A percentile compares a stretch with the other conserved stretches of the same genome.
These are phyloP conservation scores for Salvelinus alpinus DNA, from an alignment of 2,113 vertebrate species.

Conservation along the genomic window DNA sequence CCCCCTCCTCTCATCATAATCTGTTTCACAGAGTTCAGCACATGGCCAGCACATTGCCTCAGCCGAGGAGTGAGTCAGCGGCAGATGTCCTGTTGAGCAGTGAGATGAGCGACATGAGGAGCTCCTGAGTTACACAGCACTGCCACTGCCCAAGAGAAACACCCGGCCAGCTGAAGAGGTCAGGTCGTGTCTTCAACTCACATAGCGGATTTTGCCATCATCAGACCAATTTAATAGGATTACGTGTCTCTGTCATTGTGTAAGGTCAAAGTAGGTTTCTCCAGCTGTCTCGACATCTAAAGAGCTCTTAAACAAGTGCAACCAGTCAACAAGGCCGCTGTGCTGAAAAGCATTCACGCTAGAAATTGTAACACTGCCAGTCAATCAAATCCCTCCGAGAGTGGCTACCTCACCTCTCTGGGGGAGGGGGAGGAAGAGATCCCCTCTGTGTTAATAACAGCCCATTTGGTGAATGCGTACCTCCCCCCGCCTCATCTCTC, in stretches of 20 bases:
- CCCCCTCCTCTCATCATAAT: neutral
- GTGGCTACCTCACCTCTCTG: conserved; percentile 1
- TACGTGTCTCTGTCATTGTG: conserved; percentile 16
- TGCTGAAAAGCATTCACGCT: neutral
- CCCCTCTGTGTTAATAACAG: conserved; percentile 8
- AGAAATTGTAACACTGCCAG: neutral
- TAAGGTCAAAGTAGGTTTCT: too few relatives aligned
- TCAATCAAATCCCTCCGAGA: neutral
- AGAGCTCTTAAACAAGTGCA: conserved; percentile 12
- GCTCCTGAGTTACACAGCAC: neutral
- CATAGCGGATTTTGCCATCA: too few relatives aligned
- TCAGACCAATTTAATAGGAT: conserved; percentile 18
- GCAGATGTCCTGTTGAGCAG: neutral
- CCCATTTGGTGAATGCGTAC: conserved; percentile 17
- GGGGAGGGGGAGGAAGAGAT: neutral
- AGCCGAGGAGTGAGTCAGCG: neutral
- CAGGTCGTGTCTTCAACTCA: conserved; percentile 24
- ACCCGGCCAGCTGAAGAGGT: neutral
- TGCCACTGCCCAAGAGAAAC: neutral
- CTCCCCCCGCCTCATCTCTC: neutral
- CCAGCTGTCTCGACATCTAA: too few relatives aligned
- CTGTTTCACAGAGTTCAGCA: neutral
- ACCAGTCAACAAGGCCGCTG: conserved; percentile 19
- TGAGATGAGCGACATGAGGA: neutral
- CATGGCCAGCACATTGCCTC: neutral